phyloP scores from a whole-genome alignment of 2,797 vertebrate species.

The Typhlichthys subterraneus region DNA sequence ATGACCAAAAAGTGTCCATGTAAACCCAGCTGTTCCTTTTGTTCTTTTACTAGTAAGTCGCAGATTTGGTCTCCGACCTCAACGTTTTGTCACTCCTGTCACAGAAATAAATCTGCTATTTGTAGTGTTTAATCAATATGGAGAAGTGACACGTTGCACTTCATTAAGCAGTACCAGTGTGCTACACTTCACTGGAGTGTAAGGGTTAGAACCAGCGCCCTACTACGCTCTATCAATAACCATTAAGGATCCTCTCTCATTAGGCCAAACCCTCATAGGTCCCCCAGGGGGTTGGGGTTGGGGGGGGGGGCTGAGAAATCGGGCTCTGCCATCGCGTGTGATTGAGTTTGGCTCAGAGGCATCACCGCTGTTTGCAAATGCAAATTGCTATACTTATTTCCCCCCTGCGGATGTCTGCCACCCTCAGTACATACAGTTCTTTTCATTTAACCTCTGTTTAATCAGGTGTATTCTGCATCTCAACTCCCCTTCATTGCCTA shows the following conservation, averaged over 20 bases:
- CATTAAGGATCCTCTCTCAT: slow-evolving; percentile 72
- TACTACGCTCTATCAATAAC: slow-evolving; percentile 69
- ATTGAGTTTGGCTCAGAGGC: slow-evolving; percentile 49
- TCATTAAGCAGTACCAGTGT: slow-evolving; percentile 62
- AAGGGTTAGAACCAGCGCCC: slow-evolving; percentile 48
- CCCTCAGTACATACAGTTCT: slow-evolving; percentile 42
- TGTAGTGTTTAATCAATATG: slow-evolving; percentile 60
- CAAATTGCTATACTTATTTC: slow-evolving; percentile 59
- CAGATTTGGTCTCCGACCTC: slow-evolving; percentile 27
- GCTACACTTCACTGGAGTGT: slow-evolving; percentile 41
- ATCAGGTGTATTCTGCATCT: slow-evolving; percentile 46
- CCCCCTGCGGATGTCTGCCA: slow-evolving; percentile 27
- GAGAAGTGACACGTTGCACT: slow-evolving; percentile 59
- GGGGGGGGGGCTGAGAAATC: slow-evolving; percentile 44
- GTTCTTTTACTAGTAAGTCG: background rate
- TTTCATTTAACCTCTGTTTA: slow-evolving; percentile 54
- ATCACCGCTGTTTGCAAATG: slow-evolving; percentile 63
- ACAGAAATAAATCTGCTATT: slow-evolving; percentile 37
- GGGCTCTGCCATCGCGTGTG: slow-evolving; percentile 40
- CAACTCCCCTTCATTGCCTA: slow-evolving; percentile 5
- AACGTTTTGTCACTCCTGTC: slow-evolving; percentile 17
- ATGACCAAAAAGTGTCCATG: no score
- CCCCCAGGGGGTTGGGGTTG: slow-evolving; percentile 18
- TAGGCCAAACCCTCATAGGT: slow-evolving; percentile 53
- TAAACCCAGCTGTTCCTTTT: background rate